Percentiles rank a stretch among this genome's conserved stretches.
Evolutionary conservation across 2,113 vertebrate species (phyloP).

Genomic region (Corynorhinus townsendii): DNA sequence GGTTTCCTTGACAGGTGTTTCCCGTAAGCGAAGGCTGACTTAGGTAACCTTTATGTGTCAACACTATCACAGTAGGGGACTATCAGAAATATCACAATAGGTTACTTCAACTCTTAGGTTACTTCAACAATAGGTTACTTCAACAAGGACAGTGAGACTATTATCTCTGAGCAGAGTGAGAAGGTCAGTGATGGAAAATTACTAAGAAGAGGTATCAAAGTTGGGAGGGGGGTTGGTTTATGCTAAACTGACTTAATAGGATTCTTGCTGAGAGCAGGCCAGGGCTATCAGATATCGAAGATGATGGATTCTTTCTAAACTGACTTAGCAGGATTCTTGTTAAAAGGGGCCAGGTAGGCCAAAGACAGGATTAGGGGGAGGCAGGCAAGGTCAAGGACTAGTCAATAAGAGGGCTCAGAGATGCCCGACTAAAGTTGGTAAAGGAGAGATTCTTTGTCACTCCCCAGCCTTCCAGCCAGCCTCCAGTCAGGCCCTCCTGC

Average conservation of each 20-base stretch:
- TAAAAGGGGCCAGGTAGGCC: not conserved
- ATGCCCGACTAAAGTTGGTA: not conserved
- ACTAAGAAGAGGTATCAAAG: not conserved
- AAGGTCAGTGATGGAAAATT: not conserved
- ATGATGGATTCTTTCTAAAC: not conserved
- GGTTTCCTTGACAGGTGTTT: not conserved
- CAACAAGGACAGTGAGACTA: not conserved
- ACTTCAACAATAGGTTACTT: not conserved
- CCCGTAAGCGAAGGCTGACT: not conserved
- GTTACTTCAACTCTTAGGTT: not conserved
- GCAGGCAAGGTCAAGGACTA: accelerated
- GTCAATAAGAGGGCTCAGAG: not conserved
- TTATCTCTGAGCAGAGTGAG: not conserved
- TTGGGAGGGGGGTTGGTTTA: not conserved
- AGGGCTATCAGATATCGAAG: not conserved
- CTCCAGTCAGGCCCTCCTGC: not conserved
- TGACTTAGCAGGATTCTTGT: not conserved
- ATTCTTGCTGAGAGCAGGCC: not conserved
- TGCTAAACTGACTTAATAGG: not conserved
- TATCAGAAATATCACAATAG: not conserved
- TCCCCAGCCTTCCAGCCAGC: not conserved
- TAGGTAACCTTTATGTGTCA: not conserved
- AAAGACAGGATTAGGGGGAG: not conserved
- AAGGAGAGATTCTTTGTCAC: not conserved
- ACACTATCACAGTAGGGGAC: not conserved